phyloP scores from a whole-genome alignment of 2,797 vertebrate species.

The Simalia tracyae region DNA sequence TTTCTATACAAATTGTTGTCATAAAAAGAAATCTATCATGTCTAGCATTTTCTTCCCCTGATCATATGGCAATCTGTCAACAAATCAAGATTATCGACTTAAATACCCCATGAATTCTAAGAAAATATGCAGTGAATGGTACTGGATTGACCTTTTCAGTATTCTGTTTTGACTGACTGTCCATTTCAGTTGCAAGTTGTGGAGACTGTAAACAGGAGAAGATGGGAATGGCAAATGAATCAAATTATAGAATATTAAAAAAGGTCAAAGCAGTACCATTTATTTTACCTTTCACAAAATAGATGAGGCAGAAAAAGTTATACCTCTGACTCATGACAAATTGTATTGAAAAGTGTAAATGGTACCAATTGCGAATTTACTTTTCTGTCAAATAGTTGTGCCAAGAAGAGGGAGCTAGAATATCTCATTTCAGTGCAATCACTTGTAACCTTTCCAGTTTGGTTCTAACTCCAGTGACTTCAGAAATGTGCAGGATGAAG shows the following conservation, averaged over 20 bases:
- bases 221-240: slow-evolving; percentile 67
- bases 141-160: slow-evolving; percentile 74
- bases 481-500: slow-evolving; percentile 19
- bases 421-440: slow-evolving; percentile 2
- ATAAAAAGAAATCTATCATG: slow-evolving; percentile 9
- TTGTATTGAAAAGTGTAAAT: slow-evolving; percentile 56
- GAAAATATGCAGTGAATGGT: slow-evolving; percentile 56
- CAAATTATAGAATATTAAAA: slow-evolving; percentile 75
- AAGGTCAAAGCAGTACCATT: slow-evolving; percentile 71
- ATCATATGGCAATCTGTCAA: slow-evolving; percentile 45
- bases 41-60: slow-evolving; percentile 23
- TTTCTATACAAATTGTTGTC: neutral
- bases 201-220: slow-evolving; percentile 64
- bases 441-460: slow-evolving; percentile 27
- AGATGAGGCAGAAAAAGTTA: slow-evolving; percentile 62
- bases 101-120: slow-evolving; percentile 51
- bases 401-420: slow-evolving; percentile 24
- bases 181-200: slow-evolving; percentile 70
- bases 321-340: slow-evolving; percentile 57
- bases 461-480: neutral
- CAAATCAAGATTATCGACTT: slow-evolving; percentile 54
- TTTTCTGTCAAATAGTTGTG: slow-evolving; percentile 40
- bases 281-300: slow-evolving; percentile 69
- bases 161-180: slow-evolving; percentile 74
- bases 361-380: slow-evolving; percentile 47